These are phyloP conservation scores for Scaptodrosophila lebanonensis DNA, from an alignment of 1,140 invertebrate species.

Conservation along the genomic window DNA sequence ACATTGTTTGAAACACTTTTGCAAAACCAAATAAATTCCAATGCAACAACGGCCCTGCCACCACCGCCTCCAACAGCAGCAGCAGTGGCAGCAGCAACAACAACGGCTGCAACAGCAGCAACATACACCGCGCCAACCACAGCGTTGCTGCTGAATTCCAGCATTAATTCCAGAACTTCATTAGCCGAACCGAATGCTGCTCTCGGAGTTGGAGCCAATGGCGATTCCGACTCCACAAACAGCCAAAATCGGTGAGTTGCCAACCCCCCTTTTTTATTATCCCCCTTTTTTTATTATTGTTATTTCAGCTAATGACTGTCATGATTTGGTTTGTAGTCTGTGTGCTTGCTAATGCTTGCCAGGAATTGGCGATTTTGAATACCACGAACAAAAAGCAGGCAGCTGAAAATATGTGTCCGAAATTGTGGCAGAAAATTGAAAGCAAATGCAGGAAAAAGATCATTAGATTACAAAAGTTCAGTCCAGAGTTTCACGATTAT, in stretches of 20 bases:
- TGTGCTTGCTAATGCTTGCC: no score
- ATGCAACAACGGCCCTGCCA: slow-evolving; percentile 35
- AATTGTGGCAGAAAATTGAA: no score
- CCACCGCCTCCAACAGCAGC: slow-evolving; percentile 20
- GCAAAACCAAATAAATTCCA: slow-evolving; percentile 76
- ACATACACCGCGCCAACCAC: slow-evolving; percentile 22
- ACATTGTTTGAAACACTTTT: slow-evolving; percentile 75
- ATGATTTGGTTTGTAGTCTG: no score
- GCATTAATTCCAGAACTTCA: slow-evolving; percentile 75
- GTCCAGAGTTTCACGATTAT: no score
- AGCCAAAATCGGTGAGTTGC: slow-evolving; percentile 49
- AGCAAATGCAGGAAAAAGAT: no score
- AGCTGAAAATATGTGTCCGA: no score
- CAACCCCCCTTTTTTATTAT: background rate
- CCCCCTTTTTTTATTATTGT: background rate
- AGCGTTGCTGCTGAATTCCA: slow-evolving; percentile 56
- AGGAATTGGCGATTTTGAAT: no score
- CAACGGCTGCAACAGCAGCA: slow-evolving; percentile 10
- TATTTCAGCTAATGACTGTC: slow-evolving; percentile 39
- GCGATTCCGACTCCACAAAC: slow-evolving; percentile 2
- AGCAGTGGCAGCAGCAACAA: slow-evolving; percentile 18
- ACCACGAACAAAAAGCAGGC: no score
- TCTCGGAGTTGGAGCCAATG: background rate
- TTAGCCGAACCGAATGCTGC: slow-evolving; percentile 49
- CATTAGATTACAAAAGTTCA: no score